Percentiles rank a stretch among this genome's conserved stretches.
phyloP scores from a whole-genome alignment of 2,113 vertebrate species.

The Cyphomyrus discorhynchus region DNA sequence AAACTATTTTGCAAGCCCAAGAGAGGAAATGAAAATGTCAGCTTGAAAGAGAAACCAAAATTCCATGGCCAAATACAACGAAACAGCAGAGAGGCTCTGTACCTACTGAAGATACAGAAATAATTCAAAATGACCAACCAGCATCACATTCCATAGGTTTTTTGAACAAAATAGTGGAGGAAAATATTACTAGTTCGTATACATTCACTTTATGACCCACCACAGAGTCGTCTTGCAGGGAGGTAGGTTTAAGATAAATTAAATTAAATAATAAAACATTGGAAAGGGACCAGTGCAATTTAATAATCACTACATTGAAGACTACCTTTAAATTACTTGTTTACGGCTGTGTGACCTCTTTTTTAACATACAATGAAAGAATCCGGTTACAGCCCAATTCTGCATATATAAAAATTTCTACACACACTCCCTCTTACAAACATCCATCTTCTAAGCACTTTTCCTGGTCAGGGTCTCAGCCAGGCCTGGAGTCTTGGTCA shows the following conservation, averaged over 20 bases:
- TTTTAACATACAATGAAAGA: background rate
- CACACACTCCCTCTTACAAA: background rate
- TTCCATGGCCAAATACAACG: background rate
- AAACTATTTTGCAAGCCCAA: background rate
- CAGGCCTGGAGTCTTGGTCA: background rate
- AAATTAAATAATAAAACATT: background rate
- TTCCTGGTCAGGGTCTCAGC: background rate
- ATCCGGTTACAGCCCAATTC: background rate
- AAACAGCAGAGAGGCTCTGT: background rate
- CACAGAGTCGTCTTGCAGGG: background rate
- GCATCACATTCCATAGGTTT: background rate
- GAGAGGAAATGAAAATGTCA: background rate
- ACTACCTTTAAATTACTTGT: background rate
- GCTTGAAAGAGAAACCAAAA: background rate
- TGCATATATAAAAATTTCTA: background rate
- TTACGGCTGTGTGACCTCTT: background rate
- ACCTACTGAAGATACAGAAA: background rate
- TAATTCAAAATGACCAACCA: background rate
- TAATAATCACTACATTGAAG: background rate
- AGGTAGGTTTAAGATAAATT: background rate
- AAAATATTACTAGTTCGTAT: background rate
- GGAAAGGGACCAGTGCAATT: background rate
- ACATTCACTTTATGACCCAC: background rate
- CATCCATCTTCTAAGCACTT: background rate
- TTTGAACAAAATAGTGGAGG: background rate